A percentile compares a stretch with the other conserved stretches of the same genome.
These are phyloP conservation scores for Thalassoma bifasciatum DNA, from an alignment of 2,113 vertebrate genomes.

Conservation along the genomic window DNA sequence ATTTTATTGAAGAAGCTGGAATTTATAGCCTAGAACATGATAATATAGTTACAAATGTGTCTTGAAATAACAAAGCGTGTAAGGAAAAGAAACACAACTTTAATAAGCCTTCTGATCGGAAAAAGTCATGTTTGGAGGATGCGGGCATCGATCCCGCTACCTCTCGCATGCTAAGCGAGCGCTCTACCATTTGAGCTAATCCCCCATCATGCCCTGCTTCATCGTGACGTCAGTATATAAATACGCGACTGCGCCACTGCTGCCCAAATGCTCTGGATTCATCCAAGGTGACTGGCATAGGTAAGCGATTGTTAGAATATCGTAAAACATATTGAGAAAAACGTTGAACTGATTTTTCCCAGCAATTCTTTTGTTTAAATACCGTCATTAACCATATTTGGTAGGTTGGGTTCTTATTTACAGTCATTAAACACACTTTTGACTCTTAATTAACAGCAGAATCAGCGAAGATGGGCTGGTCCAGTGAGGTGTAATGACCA, in stretches of 20 bases:
- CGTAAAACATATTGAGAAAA: too few species aligned
- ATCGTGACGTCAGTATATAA: neutral
- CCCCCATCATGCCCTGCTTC: slow-evolving; percentile 55
- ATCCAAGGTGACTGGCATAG: too few species aligned
- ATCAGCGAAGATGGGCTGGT: neutral
- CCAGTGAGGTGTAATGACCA: neutral
- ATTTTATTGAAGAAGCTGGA: too few species aligned
- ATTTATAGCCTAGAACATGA: too few species aligned
- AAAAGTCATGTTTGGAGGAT: slow-evolving; percentile 66
- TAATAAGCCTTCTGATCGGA: too few species aligned
- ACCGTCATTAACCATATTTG: too few species aligned
- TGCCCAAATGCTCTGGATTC: too few species aligned
- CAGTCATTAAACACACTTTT: neutral
- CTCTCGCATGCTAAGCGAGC: slow-evolving; percentile 85
- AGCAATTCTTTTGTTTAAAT: too few species aligned
- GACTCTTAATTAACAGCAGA: neutral
- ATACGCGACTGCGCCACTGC: neutral
- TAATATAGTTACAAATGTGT: too few species aligned
- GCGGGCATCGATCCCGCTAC: slow-evolving; percentile 85
- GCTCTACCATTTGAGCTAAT: slow-evolving; percentile 89
- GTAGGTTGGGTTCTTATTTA: too few species aligned
- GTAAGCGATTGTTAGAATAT: neutral
- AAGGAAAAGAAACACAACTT: neutral
- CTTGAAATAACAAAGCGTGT: too few species aligned
- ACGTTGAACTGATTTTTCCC: too few species aligned